Evolutionary conservation across 2,797 vertebrate species (phyloP).

Genomic region (Denticeps clupeoides): DNA sequence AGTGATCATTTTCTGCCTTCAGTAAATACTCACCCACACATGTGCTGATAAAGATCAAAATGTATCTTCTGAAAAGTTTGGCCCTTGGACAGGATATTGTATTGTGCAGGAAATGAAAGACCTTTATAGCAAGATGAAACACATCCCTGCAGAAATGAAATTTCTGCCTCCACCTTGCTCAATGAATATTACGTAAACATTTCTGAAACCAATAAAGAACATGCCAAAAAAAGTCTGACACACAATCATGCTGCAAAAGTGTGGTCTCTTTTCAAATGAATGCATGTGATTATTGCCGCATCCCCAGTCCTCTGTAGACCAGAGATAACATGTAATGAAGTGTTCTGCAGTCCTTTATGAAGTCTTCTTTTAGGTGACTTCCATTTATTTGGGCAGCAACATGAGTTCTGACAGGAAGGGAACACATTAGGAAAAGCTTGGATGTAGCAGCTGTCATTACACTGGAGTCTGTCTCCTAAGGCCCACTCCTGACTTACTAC

Average conservation of each 20-base stretch:
- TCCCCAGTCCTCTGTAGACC: slow-evolving; percentile 15
- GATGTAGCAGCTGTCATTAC: slow-evolving; percentile 27
- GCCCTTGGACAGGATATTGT: slow-evolving; percentile 32
- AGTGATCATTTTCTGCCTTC: slow-evolving; percentile 1
- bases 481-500: slow-evolving; percentile 14
- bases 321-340: slow-evolving; percentile 25
- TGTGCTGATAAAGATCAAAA: not conserved
- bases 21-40: too few species aligned
- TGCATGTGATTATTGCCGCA: slow-evolving; percentile 17
- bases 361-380: slow-evolving; percentile 28
- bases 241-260: slow-evolving; percentile 9
- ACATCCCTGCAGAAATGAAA: slow-evolving; percentile 2
- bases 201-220: slow-evolving; percentile 18
- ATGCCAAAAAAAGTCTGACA: slow-evolving; percentile 10
- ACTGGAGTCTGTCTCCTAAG: too few species aligned
- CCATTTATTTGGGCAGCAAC: slow-evolving; percentile 26
- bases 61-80: slow-evolving; percentile 10
- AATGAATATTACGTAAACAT: slow-evolving; percentile 21
- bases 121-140: not conserved
- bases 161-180: slow-evolving; percentile 11
- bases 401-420: slow-evolving; percentile 18
- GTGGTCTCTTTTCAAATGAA: too few species aligned
- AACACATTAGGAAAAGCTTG: slow-evolving; percentile 25
- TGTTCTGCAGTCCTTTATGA: slow-evolving; percentile 23
- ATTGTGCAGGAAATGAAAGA: slow-evolving; percentile 30